Evolutionary conservation across 2,888 invertebrate genomes (phyloP).

Genomic region (Plebejus anna): DNA sequence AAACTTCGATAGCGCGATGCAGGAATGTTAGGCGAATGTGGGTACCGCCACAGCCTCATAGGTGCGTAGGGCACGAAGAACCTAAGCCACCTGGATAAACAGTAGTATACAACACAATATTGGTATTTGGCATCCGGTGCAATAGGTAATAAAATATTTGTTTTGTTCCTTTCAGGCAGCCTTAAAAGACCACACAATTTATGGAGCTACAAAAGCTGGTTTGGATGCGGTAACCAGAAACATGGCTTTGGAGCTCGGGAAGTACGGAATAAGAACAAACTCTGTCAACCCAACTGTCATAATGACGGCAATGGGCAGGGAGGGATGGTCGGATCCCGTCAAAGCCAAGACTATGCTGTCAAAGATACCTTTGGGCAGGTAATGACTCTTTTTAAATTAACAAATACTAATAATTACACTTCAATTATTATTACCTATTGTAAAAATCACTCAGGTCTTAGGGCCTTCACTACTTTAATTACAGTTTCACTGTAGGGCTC

Average conservation of each 20-base stretch:
- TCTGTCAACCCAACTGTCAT: constrained; percentile 93
- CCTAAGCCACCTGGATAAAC: too few species aligned
- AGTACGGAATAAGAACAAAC: constrained; percentile 88
- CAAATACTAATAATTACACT: too few species aligned
- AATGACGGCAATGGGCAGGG: constrained; percentile 89
- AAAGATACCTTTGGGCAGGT: constrained; percentile 89
- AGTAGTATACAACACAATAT: too few species aligned
- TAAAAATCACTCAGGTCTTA: too few species aligned
- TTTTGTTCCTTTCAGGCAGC: constrained; percentile 66
- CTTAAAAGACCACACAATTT: constrained; percentile 84
- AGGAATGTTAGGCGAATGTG: too few species aligned
- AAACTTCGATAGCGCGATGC: too few species aligned
- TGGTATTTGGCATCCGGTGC: background rate
- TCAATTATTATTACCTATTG: too few species aligned
- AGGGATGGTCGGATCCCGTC: constrained; percentile 87
- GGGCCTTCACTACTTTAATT: too few species aligned
- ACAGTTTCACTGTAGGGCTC: too few species aligned
- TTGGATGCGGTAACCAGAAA: constrained; percentile 87
- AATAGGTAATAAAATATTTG: background rate
- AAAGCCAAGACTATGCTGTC: constrained; percentile 83
- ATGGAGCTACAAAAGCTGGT: constrained; percentile 90
- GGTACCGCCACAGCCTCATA: too few species aligned
- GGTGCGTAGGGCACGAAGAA: too few species aligned
- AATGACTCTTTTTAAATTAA: background rate
- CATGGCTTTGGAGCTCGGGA: constrained; percentile 90